phyloP scores from a whole-genome alignment of 2,888 invertebrate genomes.

The Pammene fasciana region DNA sequence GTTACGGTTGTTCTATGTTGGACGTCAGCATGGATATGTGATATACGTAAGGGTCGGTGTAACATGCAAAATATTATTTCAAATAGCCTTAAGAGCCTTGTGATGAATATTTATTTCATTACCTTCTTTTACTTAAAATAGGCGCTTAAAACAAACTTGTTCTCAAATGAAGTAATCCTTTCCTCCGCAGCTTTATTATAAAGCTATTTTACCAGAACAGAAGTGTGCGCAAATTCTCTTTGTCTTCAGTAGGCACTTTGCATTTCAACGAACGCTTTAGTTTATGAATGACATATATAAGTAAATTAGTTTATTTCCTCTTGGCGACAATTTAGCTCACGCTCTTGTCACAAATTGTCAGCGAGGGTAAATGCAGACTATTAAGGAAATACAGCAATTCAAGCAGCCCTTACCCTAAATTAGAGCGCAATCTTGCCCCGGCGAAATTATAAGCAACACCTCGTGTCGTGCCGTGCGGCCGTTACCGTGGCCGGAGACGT shows the following conservation, averaged over 20 bases:
- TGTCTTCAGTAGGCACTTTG: slow-evolving; percentile 56
- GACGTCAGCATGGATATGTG: slow-evolving; percentile 22
- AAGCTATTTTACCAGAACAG: slow-evolving; percentile 24
- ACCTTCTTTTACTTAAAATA: not conserved
- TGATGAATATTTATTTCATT: not conserved
- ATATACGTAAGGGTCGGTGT: not conserved
- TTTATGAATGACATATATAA: slow-evolving; percentile 74
- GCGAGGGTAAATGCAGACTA: slow-evolving; percentile 82
- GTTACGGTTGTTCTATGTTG: slow-evolving; percentile 37
- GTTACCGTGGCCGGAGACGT: slow-evolving; percentile 59
- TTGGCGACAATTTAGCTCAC: slow-evolving; percentile 80
- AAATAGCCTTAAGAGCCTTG: not conserved
- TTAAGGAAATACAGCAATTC: slow-evolving; percentile 84
- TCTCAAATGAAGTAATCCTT: slow-evolving; percentile 12
- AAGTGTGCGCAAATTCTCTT: slow-evolving; percentile 39
- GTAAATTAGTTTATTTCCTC: slow-evolving; percentile 83
- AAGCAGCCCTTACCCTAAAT: slow-evolving; percentile 79
- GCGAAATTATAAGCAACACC: slow-evolving; percentile 82
- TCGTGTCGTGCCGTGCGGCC: slow-evolving; percentile 74
- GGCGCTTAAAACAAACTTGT: not conserved
- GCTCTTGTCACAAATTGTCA: slow-evolving; percentile 82
- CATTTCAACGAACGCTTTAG: slow-evolving; percentile 65
- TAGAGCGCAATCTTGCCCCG: slow-evolving; percentile 79
- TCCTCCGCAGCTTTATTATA: slow-evolving; percentile 15
- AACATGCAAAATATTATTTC: slow-evolving; percentile 8